phyloP scores from a whole-genome alignment of 2,888 invertebrate genomes.

The Abrostola tripartita region DNA sequence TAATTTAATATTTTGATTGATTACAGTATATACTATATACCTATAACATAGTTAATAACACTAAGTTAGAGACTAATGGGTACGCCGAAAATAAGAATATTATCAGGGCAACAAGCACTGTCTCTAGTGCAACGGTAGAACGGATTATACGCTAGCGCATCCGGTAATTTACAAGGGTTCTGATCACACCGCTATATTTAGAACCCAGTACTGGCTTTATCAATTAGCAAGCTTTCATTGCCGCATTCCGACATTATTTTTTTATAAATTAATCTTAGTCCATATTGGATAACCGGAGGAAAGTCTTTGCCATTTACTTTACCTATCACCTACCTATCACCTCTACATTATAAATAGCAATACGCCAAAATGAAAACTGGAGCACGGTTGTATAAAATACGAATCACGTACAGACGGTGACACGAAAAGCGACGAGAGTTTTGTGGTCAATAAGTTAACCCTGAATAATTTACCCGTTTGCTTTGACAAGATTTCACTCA shows the following conservation, averaged over 20 bases:
- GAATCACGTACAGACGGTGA: slow-evolving; percentile 74
- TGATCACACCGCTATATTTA: slow-evolving; percentile 63
- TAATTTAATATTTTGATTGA: too few relatives aligned
- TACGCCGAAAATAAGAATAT: slow-evolving; percentile 54
- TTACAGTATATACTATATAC: too few relatives aligned
- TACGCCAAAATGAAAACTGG: slow-evolving; percentile 52
- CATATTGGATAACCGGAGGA: slow-evolving; percentile 61
- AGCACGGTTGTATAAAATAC: slow-evolving; percentile 65
- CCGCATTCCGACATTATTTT: slow-evolving; percentile 65
- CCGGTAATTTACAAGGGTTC: slow-evolving; percentile 66
- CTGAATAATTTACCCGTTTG: slow-evolving; percentile 69
- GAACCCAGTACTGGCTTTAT: slow-evolving; percentile 54
- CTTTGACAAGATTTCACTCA: slow-evolving; percentile 69
- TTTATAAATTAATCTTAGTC: slow-evolving; percentile 52
- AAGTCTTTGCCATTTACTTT: slow-evolving; percentile 68
- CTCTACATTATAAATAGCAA: slow-evolving; percentile 52
- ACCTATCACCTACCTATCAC: slow-evolving; percentile 52
- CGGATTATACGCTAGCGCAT: slow-evolving; percentile 61
- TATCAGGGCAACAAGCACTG: slow-evolving; percentile 58
- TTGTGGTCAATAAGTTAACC: slow-evolving; percentile 40
- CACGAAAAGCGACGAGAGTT: slow-evolving; percentile 64
- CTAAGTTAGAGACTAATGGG: too few relatives aligned
- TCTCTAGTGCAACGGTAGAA: slow-evolving; percentile 61
- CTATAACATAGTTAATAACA: too few relatives aligned
- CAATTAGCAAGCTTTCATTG: slow-evolving; percentile 66